Conservation (phyloP, 2,113 vertebrate species). For the Protobothrops mucrosquamatus region DNA sequence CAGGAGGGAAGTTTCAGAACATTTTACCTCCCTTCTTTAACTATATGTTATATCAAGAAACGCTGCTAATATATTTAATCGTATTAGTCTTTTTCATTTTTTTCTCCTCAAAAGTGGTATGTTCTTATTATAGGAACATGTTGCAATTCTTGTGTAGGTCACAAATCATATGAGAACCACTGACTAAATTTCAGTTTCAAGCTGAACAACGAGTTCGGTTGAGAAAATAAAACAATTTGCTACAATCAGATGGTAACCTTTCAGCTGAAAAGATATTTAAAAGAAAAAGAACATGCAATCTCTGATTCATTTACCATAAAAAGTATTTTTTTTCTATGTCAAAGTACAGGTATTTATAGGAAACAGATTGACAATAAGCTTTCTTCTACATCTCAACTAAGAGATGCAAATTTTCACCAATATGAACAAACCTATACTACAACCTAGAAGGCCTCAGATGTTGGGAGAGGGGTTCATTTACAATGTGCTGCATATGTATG, state of each 20-base stretch:
- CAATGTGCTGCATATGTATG: too few relatives aligned
- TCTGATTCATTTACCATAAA: background rate
- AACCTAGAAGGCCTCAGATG: too few relatives aligned
- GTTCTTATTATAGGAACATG: background rate
- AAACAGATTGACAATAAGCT: background rate
- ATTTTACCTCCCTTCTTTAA: background rate
- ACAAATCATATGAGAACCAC: constrained; percentile 31
- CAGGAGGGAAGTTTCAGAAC: background rate
- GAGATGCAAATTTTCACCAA: too few relatives aligned
- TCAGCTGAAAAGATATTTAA: constrained; percentile 26
- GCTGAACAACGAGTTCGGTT: background rate
- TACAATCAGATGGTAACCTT: constrained; percentile 11
- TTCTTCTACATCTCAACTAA: background rate
- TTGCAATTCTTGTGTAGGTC: constrained; percentile 15
- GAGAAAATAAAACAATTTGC: constrained; percentile 28
- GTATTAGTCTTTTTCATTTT: background rate
- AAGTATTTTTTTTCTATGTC: background rate
- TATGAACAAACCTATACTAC: too few relatives aligned
- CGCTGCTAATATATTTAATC: background rate
- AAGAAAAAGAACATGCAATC: constrained; percentile 17
- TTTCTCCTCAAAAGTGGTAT: fast-evolving
- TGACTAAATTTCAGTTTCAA: constrained; percentile 7
- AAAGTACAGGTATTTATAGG: background rate
- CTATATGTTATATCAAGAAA: background rate
- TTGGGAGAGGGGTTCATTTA: too few relatives aligned